Evolutionary conservation across 2,888 invertebrate genomes (phyloP), one percentile per base, ranked within the genome.

Genomic region (Ephialtes manifestator): DNA sequence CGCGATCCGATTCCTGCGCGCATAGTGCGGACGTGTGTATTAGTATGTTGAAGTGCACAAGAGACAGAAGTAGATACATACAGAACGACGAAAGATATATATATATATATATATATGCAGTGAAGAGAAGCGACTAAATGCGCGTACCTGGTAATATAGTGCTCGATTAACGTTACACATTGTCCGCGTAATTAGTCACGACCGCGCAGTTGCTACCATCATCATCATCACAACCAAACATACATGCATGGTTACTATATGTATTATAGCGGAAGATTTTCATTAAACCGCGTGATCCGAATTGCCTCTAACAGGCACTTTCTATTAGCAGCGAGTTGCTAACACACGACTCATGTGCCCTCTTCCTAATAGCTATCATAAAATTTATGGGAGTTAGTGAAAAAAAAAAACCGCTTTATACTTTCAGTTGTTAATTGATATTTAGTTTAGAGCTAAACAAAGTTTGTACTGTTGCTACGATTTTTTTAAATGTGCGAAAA

Each of bases 111-210:
- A 24, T 24, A 83, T 24, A 39, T 48, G 58, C 24, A 24, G 20
- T 24, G 0, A 48, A 46, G 58, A 39, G 55, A 70, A 80, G 60
- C 67, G 71, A 74, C 58, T 75, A 71, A 63, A 72, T 63, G 84
- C 74, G 81, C 81, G 72, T 77, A 84, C 74, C 77, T 76, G 76
- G 60, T 85, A 85, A 85, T 85, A 78, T 85, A 80, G 83, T 79
- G 87, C 86, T 80, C 86, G 85, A 86, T 86, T 86, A 85, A 87
- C 87, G 85, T 85, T 86, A 86, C 85, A 87, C 86, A 88, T 84
- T 87, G 86, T 87, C 86, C 82, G 83, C 82, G 84, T 88, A 88
- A 88, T 88, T 88, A 87, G 86, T 88, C 87, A 88, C 87, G 85
- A 87, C 68, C 85, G 83, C 13, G n/a, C 70, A 55, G 11, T 31